These are phyloP conservation scores for Balaeniceps rex DNA, from an alignment of 2,113 vertebrate genomes.

Conservation along the genomic window DNA sequence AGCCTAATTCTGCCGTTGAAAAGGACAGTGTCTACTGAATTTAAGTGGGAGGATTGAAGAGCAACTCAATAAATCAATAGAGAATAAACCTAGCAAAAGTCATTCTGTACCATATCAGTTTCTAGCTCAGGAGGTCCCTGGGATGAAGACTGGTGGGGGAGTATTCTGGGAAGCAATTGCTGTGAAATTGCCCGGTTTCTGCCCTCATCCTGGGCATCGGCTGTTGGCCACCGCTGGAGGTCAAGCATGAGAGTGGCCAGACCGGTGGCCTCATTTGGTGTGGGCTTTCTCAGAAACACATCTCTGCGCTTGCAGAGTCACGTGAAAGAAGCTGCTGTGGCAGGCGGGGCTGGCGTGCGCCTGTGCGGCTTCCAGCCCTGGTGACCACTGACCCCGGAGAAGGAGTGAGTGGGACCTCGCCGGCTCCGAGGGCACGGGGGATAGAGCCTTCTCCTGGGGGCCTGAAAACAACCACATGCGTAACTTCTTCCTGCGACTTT, in stretches of 20 bases:
- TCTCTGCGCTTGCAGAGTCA: neutral
- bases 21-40: neutral
- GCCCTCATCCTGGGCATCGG: rapidly evolving
- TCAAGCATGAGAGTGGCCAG: neutral
- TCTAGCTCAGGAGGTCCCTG: neutral
- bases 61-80: neutral
- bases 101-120: neutral
- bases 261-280: neutral
- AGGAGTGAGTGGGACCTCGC: neutral
- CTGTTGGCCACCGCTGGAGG: neutral
- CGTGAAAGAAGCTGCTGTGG: neutral
- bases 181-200: neutral
- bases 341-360: neutral
- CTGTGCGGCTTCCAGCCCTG: neutral
- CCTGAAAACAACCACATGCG: neutral
- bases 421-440: rapidly evolving
- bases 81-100: neutral
- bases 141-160: neutral
- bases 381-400: neutral
- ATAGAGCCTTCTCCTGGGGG: neutral
- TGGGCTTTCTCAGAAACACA: neutral
- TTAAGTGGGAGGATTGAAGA: neutral
- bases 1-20: neutral
- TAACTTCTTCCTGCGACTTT: neutral
- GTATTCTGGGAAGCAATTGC: neutral